These are phyloP conservation scores for Vesta saturnalis DNA, from an alignment of 2,888 invertebrate genomes.

Conservation along the genomic window DNA sequence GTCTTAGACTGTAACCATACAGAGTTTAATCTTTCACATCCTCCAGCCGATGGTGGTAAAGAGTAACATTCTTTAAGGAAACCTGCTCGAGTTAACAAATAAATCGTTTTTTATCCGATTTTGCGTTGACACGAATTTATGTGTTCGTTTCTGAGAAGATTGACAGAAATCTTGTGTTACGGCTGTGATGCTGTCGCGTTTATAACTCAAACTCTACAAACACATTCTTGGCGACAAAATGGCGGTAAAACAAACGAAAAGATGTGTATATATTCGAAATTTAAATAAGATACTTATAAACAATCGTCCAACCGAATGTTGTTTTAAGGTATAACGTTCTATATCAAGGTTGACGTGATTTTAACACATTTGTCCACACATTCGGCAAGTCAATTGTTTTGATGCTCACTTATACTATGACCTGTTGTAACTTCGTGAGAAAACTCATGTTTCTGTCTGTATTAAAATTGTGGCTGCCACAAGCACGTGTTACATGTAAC, in stretches of 20 bases:
- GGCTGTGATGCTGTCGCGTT: conserved; percentile 55
- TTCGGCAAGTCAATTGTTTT: conserved; percentile 40
- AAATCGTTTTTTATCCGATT: conserved; percentile 61
- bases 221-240: conserved; percentile 57
- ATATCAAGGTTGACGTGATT: conserved; percentile 34
- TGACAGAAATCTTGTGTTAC: conserved; percentile 59
- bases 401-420: conserved; percentile 48
- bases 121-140: conserved; percentile 58
- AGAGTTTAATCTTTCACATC: conserved; percentile 17
- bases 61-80: conserved; percentile 48
- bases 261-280: conserved; percentile 51
- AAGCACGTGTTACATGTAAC: conserved; percentile 49
- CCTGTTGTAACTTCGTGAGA: conserved; percentile 51
- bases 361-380: conserved; percentile 39
- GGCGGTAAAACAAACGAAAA: conserved; percentile 54
- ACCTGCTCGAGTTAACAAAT: conserved; percentile 53
- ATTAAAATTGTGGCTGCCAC: conserved; percentile 53
- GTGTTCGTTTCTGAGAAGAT: conserved; percentile 52
- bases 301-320: conserved; percentile 48
- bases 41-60: conserved; percentile 18
- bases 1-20: conserved; percentile 47
- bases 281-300: conserved; percentile 56
- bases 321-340: conserved; percentile 22
- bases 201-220: conserved; percentile 54
- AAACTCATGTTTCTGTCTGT: conserved; percentile 56